Percentiles rank a stretch among this genome's conserved stretches.
Evolutionary conservation across 2,113 vertebrate species (phyloP).

Genomic region (Peromyscus maniculatus): DNA sequence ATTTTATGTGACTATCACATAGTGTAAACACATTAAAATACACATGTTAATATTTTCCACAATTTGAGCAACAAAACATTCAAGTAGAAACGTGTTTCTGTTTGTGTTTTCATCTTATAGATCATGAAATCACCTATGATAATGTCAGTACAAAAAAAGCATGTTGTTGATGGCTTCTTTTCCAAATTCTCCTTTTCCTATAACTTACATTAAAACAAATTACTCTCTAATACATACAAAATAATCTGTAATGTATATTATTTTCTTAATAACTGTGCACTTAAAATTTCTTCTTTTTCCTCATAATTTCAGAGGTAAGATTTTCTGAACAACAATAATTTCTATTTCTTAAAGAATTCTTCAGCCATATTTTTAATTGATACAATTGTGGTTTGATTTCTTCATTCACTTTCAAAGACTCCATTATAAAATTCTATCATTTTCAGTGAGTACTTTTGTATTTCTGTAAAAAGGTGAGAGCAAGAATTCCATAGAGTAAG

Average conservation of each 20-base stretch:
- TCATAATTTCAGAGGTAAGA: neutral
- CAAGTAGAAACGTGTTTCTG: neutral
- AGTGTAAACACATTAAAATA: neutral
- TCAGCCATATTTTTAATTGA: neutral
- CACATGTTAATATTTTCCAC: neutral
- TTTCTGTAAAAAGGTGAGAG: neutral
- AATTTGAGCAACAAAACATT: conserved; percentile 27
- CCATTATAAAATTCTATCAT: neutral
- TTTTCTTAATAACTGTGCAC: neutral
- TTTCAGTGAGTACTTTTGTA: neutral
- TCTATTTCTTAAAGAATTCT: neutral
- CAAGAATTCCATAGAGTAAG: neutral
- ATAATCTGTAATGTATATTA: neutral
- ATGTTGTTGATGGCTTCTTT: neutral
- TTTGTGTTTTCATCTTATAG: neutral
- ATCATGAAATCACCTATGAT: neutral
- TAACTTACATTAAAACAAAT: neutral
- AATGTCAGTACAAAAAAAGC: neutral
- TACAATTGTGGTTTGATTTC: neutral
- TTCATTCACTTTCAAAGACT: neutral
- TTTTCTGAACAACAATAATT: conserved; percentile 9
- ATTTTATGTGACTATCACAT: neutral
- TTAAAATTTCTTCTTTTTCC: neutral
- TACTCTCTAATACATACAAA: neutral
- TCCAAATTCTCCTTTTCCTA: neutral